Base-by-base conservation (phyloP, 2,113 vertebrate species). In the Gambusia holbrooki region DNA sequence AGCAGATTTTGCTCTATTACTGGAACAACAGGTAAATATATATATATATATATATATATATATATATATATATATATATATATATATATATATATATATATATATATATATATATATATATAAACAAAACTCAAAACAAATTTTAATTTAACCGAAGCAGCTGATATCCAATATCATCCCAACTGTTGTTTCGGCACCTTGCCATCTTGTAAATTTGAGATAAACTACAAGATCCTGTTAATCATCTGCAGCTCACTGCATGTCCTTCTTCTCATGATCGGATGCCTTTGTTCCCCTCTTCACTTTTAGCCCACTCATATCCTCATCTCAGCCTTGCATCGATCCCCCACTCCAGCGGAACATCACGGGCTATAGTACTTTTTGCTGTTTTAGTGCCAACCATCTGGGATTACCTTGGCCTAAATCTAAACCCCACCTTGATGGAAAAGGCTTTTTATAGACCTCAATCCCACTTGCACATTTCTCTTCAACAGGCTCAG, bases 261-360 rank as follows among this genome's bases (percentile, higher is more conserved):
- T 27, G 32, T 17, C 69, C 32, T 60, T 35, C 32, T 60, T 35
- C 45, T 25, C 29, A 60, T 71, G 30, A 71, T 71, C 51, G n/a
- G 22, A 71, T 71, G 51, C 15, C 69, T 9, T 71, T 61, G 69
- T 70, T 51, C 51, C 29, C n/a, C 51, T 33, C 35, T 33, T 35
- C 51, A 71, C 51, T 71, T 71, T 54, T 35, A 60, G 51, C 35
- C 30, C 32, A 27, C 69, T 71, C 32, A 61, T 32, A 61, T 71
- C 69, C 54, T 28, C 69, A 71, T 28, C 69, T 62, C 68, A 15
- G 68, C 19, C 68, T 60, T 33, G 58, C 37, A 71, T 71, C 25
- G 51, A 71, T 60, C 68, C 13, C 30, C 51, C 19, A 33, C 48
- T 60, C 51, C 30, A 60, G n/a, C 51, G 28, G 25, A 54, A 54